Evolutionary conservation across 2,797 vertebrate genomes (phyloP).

Genomic region (Gallinago solitaria): DNA sequence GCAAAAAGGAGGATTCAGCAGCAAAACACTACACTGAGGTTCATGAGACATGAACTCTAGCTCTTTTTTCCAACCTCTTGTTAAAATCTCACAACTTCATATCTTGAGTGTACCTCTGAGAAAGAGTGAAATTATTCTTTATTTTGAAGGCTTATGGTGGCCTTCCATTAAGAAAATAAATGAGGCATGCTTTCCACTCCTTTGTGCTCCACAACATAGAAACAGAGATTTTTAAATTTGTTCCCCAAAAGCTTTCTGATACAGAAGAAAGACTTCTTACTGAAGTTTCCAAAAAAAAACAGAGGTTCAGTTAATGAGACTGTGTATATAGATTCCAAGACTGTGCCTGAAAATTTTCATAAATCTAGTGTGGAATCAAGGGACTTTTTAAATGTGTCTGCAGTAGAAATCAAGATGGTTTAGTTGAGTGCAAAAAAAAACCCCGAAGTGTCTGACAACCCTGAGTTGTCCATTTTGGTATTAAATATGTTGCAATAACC

Average conservation of each 20-base stretch:
- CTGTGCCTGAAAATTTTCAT: not conserved
- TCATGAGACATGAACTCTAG: not conserved
- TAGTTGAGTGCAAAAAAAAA: not conserved
- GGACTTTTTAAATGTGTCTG: not conserved
- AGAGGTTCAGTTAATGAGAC: not conserved
- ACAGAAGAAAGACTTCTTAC: not conserved
- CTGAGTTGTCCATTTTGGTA: not conserved
- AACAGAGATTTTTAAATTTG: not conserved
- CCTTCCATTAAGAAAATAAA: not conserved
- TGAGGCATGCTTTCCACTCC: not conserved
- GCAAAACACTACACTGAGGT: not conserved
- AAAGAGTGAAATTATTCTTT: not conserved
- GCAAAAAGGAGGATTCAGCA: not conserved
- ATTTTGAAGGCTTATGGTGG: not conserved
- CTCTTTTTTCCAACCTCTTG: not conserved
- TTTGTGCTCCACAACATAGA: not conserved
- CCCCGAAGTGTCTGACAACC: not conserved
- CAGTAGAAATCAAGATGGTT: not conserved
- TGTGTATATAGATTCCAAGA: not conserved
- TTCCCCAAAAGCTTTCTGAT: not conserved
- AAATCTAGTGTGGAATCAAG: not conserved
- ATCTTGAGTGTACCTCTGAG: not conserved
- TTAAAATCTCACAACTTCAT: not conserved
- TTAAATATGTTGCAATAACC: not conserved
- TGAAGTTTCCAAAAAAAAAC: not conserved